A percentile compares a stretch with the other conserved stretches of the same genome.
Evolutionary conservation across 2,113 vertebrate species (phyloP).

Genomic region (Neolamprologus toae): DNA sequence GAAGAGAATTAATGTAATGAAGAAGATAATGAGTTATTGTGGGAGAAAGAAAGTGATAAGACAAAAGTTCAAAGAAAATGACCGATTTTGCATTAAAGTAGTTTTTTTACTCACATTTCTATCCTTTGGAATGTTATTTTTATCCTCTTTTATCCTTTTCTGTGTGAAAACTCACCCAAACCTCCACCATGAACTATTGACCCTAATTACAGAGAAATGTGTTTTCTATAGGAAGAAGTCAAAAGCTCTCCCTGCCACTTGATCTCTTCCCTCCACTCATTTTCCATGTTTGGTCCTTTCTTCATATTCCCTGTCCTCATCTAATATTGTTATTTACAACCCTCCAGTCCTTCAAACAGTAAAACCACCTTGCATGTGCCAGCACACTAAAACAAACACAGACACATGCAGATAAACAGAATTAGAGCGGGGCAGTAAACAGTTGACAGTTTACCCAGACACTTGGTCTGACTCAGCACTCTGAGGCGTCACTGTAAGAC

Average conservation of each 20-base stretch:
- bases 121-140: not conserved
- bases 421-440: slow-evolving; percentile 28
- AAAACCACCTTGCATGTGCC: slow-evolving; percentile 7
- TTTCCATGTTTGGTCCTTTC: not conserved
- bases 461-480: slow-evolving; percentile 4
- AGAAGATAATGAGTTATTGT: not conserved
- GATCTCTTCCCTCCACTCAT: not conserved
- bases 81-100: not conserved
- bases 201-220: slow-evolving; percentile 31
- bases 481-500: not conserved
- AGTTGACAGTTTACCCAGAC: slow-evolving; percentile 36
- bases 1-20: not conserved
- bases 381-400: slow-evolving; percentile 24
- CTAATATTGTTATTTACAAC: not conserved
- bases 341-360: not conserved
- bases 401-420: slow-evolving; percentile 30
- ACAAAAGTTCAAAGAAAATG: not conserved
- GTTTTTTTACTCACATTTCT: not conserved
- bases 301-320: not conserved
- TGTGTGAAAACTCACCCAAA: not conserved
- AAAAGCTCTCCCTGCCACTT: not conserved
- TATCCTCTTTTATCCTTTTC: not conserved
- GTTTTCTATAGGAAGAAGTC: slow-evolving; percentile 1
- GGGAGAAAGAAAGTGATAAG: not conserved
- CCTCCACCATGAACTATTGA: slow-evolving; percentile 27